phyloP scores from a whole-genome alignment of 2,113 vertebrate genomes.

The Balaeniceps rex region DNA sequence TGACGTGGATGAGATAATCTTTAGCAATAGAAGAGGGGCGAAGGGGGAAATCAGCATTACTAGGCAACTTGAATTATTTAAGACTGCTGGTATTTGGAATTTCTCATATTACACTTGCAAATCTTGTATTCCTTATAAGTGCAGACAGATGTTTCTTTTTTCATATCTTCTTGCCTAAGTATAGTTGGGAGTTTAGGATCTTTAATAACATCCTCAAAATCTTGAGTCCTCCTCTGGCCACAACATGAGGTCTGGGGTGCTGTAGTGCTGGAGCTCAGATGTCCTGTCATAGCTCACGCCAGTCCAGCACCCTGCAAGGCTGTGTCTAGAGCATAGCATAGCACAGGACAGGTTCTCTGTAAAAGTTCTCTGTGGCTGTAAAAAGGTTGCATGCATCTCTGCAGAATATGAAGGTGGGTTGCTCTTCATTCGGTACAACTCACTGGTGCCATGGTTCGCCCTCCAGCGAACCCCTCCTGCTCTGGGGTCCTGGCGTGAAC shows the following conservation, averaged over 20 bases:
- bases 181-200: background rate
- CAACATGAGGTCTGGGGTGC: background rate
- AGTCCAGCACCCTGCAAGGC: background rate
- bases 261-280: background rate
- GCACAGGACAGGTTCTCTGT: background rate
- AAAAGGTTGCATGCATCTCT: background rate
- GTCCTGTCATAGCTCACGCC: background rate
- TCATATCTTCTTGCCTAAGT: background rate
- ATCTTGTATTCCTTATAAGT: background rate
- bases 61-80: background rate
- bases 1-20: background rate
- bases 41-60: background rate
- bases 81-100: background rate
- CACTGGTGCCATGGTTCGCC: accelerated
- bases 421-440: background rate
- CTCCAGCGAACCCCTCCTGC: too few species aligned
- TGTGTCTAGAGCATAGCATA: background rate
- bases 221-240: background rate
- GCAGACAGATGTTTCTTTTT: background rate
- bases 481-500: background rate
- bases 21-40: background rate
- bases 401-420: background rate
- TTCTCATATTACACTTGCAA: background rate
- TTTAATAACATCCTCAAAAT: background rate
- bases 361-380: background rate